phyloP scores from a whole-genome alignment of 2,888 invertebrate genomes.

The Marronus borbonicus region DNA sequence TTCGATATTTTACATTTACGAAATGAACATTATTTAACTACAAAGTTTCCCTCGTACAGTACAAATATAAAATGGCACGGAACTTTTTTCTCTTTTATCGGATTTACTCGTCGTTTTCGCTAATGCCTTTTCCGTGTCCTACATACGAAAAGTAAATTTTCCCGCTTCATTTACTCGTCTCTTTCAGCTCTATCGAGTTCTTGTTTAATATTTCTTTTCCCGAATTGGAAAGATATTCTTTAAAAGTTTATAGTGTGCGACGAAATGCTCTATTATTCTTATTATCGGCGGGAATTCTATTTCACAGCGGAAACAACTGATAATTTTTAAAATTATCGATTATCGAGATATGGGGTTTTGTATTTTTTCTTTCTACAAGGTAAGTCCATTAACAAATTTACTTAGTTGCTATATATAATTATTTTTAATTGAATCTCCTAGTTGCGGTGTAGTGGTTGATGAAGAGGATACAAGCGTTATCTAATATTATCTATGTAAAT shows the following conservation, averaged over 20 bases:
- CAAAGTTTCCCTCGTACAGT: slow-evolving; percentile 9
- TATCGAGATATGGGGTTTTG: background rate
- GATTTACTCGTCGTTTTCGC: slow-evolving; percentile 37
- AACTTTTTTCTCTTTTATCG: slow-evolving; percentile 40
- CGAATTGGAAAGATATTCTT: slow-evolving; percentile 14
- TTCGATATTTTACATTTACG: background rate
- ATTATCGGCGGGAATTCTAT: background rate
- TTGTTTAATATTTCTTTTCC: slow-evolving; percentile 25
- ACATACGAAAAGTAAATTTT: slow-evolving; percentile 47
- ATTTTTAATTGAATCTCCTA: too few relatives aligned
- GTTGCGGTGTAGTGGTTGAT: too few relatives aligned
- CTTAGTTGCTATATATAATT: too few relatives aligned
- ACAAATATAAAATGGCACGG: slow-evolving; percentile 29
- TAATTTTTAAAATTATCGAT: too few relatives aligned
- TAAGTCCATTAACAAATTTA: too few relatives aligned
- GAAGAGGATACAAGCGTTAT: too few relatives aligned
- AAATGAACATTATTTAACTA: slow-evolving; percentile 25
- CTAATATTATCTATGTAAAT: too few relatives aligned
- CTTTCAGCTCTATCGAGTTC: slow-evolving; percentile 23
- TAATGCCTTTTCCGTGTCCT: slow-evolving; percentile 47
- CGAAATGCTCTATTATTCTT: slow-evolving; percentile 14
- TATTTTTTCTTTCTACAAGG: background rate
- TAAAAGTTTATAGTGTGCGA: slow-evolving; percentile 17
- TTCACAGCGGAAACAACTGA: background rate
- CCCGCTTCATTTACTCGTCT: slow-evolving; percentile 40